A percentile compares a stretch with the other conserved stretches of the same genome.
These are phyloP conservation scores for Pristionchus exspectatus DNA, from an alignment of 2,888 invertebrate species.

Conservation along the genomic window DNA sequence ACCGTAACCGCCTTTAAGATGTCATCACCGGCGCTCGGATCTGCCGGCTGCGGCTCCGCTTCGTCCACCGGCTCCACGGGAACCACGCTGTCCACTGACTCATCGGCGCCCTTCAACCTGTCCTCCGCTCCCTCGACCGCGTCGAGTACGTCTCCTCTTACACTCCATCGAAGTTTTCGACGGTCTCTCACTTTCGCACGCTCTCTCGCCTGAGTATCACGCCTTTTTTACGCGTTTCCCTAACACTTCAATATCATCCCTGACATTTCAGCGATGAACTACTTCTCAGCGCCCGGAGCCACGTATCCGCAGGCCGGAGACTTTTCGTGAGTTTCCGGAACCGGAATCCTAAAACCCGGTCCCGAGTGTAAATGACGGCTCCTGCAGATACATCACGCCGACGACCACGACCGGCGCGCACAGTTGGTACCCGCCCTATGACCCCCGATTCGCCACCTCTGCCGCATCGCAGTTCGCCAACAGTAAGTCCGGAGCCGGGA, in stretches of 20 bases:
- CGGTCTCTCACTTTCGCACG: background rate
- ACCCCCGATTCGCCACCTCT: slow-evolving; percentile 15
- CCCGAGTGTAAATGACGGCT: background rate
- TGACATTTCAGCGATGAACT: background rate
- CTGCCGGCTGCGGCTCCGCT: background rate
- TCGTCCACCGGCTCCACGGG: slow-evolving; percentile 14
- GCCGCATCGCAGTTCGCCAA: slow-evolving; percentile 45
- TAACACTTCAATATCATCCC: background rate
- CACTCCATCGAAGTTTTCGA: background rate
- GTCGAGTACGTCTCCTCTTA: background rate
- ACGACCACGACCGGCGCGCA: slow-evolving; percentile 16
- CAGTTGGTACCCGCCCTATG: slow-evolving; percentile 22
- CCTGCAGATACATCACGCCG: slow-evolving; percentile 41
- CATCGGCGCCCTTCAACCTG: background rate
- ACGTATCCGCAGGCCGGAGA: background rate
- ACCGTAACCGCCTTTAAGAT: background rate
- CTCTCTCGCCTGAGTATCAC: slow-evolving; percentile 20
- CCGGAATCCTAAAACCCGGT: background rate
- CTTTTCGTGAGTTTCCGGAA: slow-evolving; percentile 22
- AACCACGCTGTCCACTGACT: slow-evolving; percentile 9
- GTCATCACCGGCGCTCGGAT: slow-evolving; percentile 7
- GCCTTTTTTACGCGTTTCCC: background rate
- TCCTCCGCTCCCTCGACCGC: background rate
- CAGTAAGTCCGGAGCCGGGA: slow-evolving; percentile 16
- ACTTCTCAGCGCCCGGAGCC: background rate